Evolutionary conservation across 2,113 vertebrate species (phyloP).

Genomic region (Cavia porcellus): DNA sequence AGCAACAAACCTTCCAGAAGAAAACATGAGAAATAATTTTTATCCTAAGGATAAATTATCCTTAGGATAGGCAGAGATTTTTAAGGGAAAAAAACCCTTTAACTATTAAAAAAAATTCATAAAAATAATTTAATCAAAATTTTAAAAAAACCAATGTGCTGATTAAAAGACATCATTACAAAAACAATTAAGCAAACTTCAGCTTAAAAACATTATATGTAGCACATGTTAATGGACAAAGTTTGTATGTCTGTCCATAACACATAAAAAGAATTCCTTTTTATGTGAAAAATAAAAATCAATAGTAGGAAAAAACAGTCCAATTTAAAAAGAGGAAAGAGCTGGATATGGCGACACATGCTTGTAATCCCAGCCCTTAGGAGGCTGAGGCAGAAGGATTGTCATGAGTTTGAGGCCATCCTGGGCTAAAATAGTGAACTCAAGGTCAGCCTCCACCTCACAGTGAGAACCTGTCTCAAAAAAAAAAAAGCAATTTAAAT

Average conservation of each 20-base stretch:
- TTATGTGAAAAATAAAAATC: too few species aligned
- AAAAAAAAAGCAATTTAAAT: not conserved
- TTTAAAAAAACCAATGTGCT: not conserved
- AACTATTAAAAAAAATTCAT: conserved; percentile 15
- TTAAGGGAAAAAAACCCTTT: not conserved
- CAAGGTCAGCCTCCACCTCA: not conserved
- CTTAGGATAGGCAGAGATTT: conserved; percentile 7
- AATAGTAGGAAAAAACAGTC: not conserved
- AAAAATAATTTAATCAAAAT: not conserved
- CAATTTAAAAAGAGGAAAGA: not conserved
- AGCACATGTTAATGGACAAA: conserved; percentile 22
- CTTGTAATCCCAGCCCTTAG: not conserved
- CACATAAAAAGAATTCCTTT: conserved; percentile 11
- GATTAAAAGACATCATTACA: conserved; percentile 10
- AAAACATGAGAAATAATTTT: not conserved
- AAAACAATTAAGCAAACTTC: not conserved
- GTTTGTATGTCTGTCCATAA: not conserved
- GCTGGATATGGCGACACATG: not conserved
- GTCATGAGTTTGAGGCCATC: not conserved
- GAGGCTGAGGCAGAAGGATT: not conserved
- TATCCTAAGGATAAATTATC: too few species aligned
- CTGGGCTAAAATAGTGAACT: not conserved
- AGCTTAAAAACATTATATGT: not conserved
- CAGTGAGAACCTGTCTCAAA: not conserved
- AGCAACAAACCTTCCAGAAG: not conserved